phyloP scores from a whole-genome alignment of 23 tunicate species.

The Phallusia fumigata region DNA sequence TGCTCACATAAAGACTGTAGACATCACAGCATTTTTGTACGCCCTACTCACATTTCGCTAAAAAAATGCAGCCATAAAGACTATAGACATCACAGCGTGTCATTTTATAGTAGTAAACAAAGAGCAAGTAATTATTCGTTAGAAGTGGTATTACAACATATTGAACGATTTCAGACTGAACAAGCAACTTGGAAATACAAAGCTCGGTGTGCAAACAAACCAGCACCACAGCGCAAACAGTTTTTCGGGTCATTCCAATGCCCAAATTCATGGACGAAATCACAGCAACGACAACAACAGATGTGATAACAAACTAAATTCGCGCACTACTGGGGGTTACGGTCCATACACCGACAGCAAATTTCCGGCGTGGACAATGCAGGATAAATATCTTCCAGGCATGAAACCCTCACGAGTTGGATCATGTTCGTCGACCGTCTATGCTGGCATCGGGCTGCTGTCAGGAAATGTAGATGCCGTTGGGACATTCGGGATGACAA shows the following conservation, averaged over 20 bases:
- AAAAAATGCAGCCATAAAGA: no score
- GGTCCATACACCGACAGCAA: neutral
- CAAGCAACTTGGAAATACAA: neutral
- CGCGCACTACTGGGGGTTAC: neutral
- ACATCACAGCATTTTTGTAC: no score
- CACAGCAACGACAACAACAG: neutral
- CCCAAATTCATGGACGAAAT: neutral
- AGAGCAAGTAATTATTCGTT: no score
- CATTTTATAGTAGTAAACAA: neutral
- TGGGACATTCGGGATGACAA: constrained; percentile 2
- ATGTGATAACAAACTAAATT: neutral
- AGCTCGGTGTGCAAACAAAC: neutral
- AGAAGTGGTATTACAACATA: neutral
- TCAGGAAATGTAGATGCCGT: constrained; percentile 5
- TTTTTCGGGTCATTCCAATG: neutral
- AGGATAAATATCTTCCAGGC: neutral
- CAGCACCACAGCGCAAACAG: neutral
- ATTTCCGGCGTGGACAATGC: constrained; percentile 1
- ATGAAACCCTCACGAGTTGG: neutral
- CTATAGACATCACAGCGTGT: neutral
- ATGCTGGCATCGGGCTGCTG: neutral
- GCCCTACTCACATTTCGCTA: no score
- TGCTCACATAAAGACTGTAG: no score
- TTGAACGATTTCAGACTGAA: neutral
- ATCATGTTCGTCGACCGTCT: neutral